These are phyloP conservation scores for Osmoderma eremita DNA, from an alignment of 2,888 invertebrate genomes.

Conservation along the genomic window DNA sequence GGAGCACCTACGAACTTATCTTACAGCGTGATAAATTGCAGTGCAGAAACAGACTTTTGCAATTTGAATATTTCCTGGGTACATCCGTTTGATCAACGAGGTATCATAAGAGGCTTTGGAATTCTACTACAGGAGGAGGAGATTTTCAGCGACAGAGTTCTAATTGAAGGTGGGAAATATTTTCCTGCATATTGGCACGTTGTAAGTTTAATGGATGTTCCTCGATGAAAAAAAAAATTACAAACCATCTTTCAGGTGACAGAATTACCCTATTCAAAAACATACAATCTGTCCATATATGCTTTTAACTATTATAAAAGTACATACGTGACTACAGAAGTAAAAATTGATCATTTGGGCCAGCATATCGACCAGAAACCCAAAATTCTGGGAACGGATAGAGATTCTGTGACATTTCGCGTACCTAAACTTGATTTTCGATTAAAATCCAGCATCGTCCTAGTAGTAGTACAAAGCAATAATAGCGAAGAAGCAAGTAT, in stretches of 20 bases:
- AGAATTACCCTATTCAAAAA: conserved; percentile 55
- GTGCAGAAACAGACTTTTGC: conserved; percentile 52
- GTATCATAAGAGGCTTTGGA: conserved; percentile 57
- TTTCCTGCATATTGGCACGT: conserved; percentile 42
- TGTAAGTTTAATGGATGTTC: conserved; percentile 40
- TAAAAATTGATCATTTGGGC: conserved; percentile 55
- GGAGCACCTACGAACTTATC: conserved; percentile 56
- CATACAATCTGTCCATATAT: conserved; percentile 55
- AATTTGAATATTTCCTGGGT: conserved; percentile 58
- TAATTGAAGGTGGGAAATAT: conserved; percentile 31
- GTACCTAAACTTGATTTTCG: conserved; percentile 54
- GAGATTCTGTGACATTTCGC: conserved; percentile 53
- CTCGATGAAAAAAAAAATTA: not conserved
- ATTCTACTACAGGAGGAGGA: conserved; percentile 54
- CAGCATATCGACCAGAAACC: conserved; percentile 57
- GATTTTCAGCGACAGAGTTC: not conserved
- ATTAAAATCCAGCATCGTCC: conserved; percentile 54
- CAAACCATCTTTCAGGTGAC: conserved; percentile 54
- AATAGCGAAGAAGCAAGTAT: conserved; percentile 49
- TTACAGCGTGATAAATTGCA: conserved; percentile 56
- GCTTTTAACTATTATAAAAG: conserved; percentile 55
- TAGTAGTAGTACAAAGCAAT: conserved; percentile 57
- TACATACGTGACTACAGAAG: conserved; percentile 46
- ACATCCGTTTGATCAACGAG: conserved; percentile 58
- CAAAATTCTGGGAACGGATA: conserved; percentile 50